phyloP scores from a whole-genome alignment of 2,797 vertebrate species.

The Smutsia gigantea region DNA sequence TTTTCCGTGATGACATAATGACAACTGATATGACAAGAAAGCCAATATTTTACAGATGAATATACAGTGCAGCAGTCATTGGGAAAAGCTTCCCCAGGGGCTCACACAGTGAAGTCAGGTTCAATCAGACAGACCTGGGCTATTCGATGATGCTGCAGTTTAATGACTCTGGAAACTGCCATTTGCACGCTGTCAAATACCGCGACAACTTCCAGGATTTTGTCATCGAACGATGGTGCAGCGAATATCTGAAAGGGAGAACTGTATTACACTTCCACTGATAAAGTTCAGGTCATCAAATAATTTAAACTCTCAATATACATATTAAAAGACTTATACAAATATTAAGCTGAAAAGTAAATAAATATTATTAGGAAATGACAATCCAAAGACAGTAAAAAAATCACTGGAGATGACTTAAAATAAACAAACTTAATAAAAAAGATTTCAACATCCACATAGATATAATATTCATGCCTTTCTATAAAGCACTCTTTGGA shows the following conservation, averaged over 20 bases:
- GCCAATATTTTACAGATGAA: slow-evolving; percentile 27
- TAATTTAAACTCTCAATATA: background rate
- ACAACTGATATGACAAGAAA: slow-evolving; percentile 26
- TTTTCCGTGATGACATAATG: slow-evolving; percentile 52
- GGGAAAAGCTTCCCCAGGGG: background rate
- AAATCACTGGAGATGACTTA: background rate
- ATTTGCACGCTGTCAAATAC: slow-evolving; percentile 99
- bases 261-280: background rate
- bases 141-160: slow-evolving; percentile 97
- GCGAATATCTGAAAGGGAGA: slow-evolving; percentile 94
- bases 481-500: background rate
- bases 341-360: background rate
- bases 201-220: slow-evolving; percentile 97
- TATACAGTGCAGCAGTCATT: background rate
- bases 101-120: background rate
- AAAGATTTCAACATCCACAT: background rate
- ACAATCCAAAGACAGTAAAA: background rate
- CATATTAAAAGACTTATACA: background rate
- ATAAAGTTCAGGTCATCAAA: background rate
- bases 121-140: slow-evolving; percentile 90
- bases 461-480: background rate
- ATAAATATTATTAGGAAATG: background rate
- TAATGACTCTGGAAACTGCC: slow-evolving; percentile 98
- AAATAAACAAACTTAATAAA: background rate
- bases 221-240: slow-evolving; percentile 98